These are phyloP conservation scores for Takifugu bimaculatus DNA, from an alignment of 2,113 vertebrate genomes.

Conservation along the genomic window DNA sequence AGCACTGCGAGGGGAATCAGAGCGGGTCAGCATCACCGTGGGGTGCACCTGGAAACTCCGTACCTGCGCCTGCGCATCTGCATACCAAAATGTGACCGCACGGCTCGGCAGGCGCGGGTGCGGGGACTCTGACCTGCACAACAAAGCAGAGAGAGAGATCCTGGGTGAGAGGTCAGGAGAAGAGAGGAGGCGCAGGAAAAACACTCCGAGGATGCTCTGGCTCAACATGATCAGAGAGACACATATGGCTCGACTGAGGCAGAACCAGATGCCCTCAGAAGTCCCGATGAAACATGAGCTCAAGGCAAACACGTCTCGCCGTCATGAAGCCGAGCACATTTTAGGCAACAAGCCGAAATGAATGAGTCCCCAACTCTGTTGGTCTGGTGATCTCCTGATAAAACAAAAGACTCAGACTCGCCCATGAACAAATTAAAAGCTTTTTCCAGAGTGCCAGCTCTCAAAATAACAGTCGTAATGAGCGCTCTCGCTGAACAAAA, in stretches of 20 bases:
- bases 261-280: slow-evolving; percentile 57
- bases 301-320: slow-evolving; percentile 40
- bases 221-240: slow-evolving; percentile 63
- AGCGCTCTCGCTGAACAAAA: slow-evolving; percentile 43
- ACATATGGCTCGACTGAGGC: slow-evolving; percentile 56
- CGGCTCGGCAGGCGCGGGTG: slow-evolving; percentile 47
- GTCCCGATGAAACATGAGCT: slow-evolving; percentile 46
- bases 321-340: slow-evolving; percentile 1
- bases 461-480: slow-evolving; percentile 50
- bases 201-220: slow-evolving; percentile 59
- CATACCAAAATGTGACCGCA: slow-evolving; percentile 58
- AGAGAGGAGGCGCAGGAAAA: slow-evolving; percentile 59
- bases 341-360: slow-evolving; percentile 11
- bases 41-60: slow-evolving; percentile 66
- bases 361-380: slow-evolving; percentile 6
- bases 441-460: slow-evolving; percentile 25
- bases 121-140: slow-evolving; percentile 71
- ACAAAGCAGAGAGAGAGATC: slow-evolving; percentile 63
- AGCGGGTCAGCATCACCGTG: slow-evolving; percentile 54
- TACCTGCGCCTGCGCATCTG: slow-evolving; percentile 70
- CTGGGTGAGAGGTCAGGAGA: slow-evolving; percentile 66
- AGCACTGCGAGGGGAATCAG: slow-evolving; percentile 49
- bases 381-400: slow-evolving; percentile 15
- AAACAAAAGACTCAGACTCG: slow-evolving; percentile 13
- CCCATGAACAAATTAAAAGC: slow-evolving; percentile 29